Evolutionary conservation across 2,888 invertebrate species (phyloP).

Genomic region (Hypena proboscidalis): DNA sequence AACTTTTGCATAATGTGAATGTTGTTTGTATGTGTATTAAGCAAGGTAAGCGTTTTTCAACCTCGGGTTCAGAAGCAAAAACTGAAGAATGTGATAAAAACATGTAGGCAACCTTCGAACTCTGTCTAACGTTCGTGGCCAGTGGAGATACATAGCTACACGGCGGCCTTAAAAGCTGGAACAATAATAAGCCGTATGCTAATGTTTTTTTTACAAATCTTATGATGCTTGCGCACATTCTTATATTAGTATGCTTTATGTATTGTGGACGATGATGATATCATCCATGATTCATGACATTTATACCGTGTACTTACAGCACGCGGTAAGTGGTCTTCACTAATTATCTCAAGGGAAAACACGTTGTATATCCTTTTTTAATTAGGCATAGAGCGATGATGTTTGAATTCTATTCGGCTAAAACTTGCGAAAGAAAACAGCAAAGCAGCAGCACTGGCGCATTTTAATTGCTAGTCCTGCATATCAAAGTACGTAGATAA

Average conservation of each 20-base stretch:
- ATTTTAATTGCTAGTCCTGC: too few relatives aligned
- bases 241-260: conserved; percentile 40
- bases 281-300: conserved; percentile 67
- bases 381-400: too few relatives aligned
- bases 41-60: background rate
- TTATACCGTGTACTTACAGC: conserved; percentile 32
- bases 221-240: conserved; percentile 19
- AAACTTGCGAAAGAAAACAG: too few relatives aligned
- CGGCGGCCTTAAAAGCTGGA: background rate
- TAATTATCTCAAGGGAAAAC: conserved; percentile 21
- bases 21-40: background rate
- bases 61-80: background rate
- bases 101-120: conserved; percentile 8
- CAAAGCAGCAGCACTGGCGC: too few relatives aligned
- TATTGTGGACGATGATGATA: conserved; percentile 56
- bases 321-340: conserved; percentile 16
- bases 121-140: background rate
- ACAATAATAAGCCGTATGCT: conserved; percentile 11
- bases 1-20: conserved; percentile 11
- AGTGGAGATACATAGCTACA: background rate
- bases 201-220: conserved; percentile 23
- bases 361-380: conserved; percentile 1
- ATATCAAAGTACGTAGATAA: too few relatives aligned
- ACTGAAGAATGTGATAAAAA: background rate
- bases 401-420: too few relatives aligned